A percentile compares a stretch with the other conserved stretches of the same genome.
phyloP scores from a whole-genome alignment of 2,797 vertebrate genomes.

The Botia almorhae region DNA sequence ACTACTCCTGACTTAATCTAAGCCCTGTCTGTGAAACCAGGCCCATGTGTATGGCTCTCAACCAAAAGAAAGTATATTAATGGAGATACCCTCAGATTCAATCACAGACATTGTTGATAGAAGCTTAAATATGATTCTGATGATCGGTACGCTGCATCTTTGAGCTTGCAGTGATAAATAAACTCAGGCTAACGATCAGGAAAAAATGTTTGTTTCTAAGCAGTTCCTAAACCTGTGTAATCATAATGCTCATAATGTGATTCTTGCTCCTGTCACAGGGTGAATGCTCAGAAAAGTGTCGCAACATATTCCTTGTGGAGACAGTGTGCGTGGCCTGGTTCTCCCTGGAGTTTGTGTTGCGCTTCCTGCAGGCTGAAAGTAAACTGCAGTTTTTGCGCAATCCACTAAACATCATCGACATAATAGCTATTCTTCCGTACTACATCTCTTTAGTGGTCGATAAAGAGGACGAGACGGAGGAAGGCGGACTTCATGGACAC shows the following conservation, averaged over 20 bases:
- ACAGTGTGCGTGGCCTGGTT: constrained; percentile 98
- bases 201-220: too few species aligned
- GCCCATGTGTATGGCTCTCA: too few species aligned
- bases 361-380: constrained; percentile 88
- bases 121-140: too few species aligned
- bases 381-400: constrained; percentile 91
- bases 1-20: too few species aligned
- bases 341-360: constrained; percentile 93
- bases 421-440: constrained; percentile 93
- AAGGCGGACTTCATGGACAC: constrained; percentile 66
- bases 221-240: too few species aligned
- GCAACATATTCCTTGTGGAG: constrained; percentile 97
- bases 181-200: too few species aligned
- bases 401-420: constrained; percentile 93
- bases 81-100: too few species aligned
- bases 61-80: too few species aligned
- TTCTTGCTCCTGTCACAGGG: constrained; percentile 75
- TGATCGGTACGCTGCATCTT: too few species aligned
- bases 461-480: constrained; percentile 74
- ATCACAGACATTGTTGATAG: too few species aligned
- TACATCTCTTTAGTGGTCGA: constrained; percentile 90
- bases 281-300: constrained; percentile 90
- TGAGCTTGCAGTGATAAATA: neutral
- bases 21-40: too few species aligned
- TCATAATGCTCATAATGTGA: too few species aligned